phyloP scores from a whole-genome alignment of 1,140 invertebrate genomes.

The Drosophila elegans region DNA sequence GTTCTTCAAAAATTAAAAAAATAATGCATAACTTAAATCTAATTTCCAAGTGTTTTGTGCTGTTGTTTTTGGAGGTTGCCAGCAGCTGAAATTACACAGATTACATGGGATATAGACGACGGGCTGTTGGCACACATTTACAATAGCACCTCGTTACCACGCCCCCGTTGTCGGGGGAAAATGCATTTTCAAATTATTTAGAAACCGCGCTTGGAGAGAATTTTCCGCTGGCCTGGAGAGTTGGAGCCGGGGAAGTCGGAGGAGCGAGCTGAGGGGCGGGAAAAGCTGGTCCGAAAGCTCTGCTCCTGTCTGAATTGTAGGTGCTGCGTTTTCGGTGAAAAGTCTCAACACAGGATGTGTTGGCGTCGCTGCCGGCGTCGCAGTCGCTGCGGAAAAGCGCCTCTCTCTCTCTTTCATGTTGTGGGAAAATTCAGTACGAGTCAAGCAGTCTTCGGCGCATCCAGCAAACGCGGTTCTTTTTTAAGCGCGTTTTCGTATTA shows the following conservation, averaged over 20 bases:
- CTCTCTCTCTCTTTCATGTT: constrained; percentile 35
- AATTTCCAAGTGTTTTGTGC: constrained; percentile 12
- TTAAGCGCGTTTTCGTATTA: constrained; percentile 85
- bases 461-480: constrained; percentile 85
- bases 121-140: constrained; percentile 53
- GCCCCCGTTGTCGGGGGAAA: constrained; percentile 13
- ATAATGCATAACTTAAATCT: background rate
- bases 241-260: constrained; percentile 21
- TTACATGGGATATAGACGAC: constrained; percentile 37
- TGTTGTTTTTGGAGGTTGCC: constrained; percentile 10
- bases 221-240: constrained; percentile 33
- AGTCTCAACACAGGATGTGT: constrained; percentile 68
- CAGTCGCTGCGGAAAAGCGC: constrained; percentile 37
- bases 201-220: constrained; percentile 24
- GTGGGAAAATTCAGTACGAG: constrained; percentile 75
- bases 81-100: constrained; percentile 50
- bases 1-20: too few relatives aligned
- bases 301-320: constrained; percentile 29
- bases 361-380: constrained; percentile 35
- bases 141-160: background rate
- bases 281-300: constrained; percentile 22
- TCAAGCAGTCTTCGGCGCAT: constrained; percentile 84
- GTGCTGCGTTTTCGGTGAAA: constrained; percentile 41
- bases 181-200: constrained; percentile 59
- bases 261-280: background rate